phyloP scores from a whole-genome alignment of 1,140 invertebrate species.

The Psilanteris sp. region DNA sequence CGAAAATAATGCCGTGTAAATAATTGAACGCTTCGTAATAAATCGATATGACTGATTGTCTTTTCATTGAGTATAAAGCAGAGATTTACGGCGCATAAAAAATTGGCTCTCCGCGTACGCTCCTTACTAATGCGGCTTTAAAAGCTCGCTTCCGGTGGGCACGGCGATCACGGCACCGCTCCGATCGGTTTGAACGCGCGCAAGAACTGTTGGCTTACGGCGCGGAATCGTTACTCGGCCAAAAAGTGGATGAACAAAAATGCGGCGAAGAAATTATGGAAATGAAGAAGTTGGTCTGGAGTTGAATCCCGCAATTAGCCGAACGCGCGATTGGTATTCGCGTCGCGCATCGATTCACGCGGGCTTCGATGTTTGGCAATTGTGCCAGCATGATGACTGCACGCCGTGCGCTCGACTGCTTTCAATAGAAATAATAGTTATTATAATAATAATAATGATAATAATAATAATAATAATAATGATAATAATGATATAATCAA shows the following conservation, averaged over 20 bases:
- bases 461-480: too few relatives aligned
- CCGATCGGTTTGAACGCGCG: too few relatives aligned
- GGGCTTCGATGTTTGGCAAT: conserved; percentile 8
- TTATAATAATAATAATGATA: too few relatives aligned
- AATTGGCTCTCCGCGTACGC: too few relatives aligned
- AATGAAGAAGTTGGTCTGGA: conserved; percentile 44
- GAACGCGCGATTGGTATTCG: conserved; percentile 68
- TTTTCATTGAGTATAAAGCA: too few relatives aligned
- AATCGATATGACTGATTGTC: too few relatives aligned
- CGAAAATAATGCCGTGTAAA: too few relatives aligned
- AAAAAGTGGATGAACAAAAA: conserved; percentile 61
- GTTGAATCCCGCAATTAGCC: conserved; percentile 72
- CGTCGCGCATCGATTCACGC: conserved; percentile 68
- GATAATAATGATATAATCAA: conserved; percentile 20
- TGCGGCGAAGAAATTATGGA: conserved; percentile 64
- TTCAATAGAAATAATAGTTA: conserved; percentile 21
- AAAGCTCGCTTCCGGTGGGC: conserved; percentile 68
- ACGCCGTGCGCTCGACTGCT: neutral
- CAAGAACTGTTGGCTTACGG: conserved; percentile 68
- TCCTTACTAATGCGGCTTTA: conserved; percentile 61
- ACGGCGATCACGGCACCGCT: too few relatives aligned
- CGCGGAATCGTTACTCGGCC: too few relatives aligned
- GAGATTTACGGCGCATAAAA: too few relatives aligned
- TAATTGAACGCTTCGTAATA: too few relatives aligned
- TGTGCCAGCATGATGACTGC: conserved; percentile 20